phyloP scores from a whole-genome alignment of 2,888 invertebrate genomes.

The Metopia argyrocephala region DNA sequence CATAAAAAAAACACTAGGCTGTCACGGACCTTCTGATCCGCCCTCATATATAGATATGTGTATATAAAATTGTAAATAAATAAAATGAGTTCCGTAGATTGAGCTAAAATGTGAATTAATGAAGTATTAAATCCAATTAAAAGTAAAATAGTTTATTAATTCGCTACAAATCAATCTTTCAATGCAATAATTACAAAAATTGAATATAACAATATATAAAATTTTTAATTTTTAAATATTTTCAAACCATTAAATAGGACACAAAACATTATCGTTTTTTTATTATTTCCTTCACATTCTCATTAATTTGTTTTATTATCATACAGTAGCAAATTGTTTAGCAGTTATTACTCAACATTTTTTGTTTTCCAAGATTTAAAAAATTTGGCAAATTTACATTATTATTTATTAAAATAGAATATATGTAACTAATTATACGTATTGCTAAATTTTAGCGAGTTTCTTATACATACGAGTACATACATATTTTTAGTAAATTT shows the following conservation, averaged over 20 bases:
- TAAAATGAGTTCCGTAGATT: no score
- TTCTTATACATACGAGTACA: not conserved
- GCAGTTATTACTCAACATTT: not conserved
- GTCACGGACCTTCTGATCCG: no score
- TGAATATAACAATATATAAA: no score
- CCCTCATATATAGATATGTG: no score
- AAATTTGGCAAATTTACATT: conserved; percentile 18
- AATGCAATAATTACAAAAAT: no score
- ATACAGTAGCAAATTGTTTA: not conserved
- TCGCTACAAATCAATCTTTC: no score
- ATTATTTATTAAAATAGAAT: conserved; percentile 9
- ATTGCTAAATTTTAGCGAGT: conserved; percentile 10
- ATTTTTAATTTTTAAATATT: no score
- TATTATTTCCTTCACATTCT: not conserved
- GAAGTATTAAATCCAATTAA: no score
- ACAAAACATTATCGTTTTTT: not conserved
- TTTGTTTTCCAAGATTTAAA: not conserved
- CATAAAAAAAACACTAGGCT: no score
- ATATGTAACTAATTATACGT: not conserved
- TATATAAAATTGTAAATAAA: no score
- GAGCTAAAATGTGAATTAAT: no score
- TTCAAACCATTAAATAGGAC: not conserved
- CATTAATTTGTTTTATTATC: not conserved
- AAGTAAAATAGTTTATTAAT: no score
- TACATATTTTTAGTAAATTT: not conserved